Evolutionary conservation across 2,113 vertebrate genomes (phyloP), one percentile per base, ranked within the genome.

Genomic region (Helogale parvula): DNA sequence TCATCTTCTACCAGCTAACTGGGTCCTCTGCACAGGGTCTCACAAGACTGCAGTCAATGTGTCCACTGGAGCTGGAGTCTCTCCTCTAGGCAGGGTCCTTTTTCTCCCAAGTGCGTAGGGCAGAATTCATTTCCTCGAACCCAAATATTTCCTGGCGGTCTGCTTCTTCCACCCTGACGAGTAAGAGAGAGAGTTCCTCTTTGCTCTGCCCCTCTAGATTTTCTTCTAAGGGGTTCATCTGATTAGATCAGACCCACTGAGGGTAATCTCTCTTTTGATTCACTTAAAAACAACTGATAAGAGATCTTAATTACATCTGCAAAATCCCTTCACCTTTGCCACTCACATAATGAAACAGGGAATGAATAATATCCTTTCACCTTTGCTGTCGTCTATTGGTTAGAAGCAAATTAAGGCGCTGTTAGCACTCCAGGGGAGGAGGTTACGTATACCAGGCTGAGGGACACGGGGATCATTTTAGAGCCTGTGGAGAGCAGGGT

Each of bases 231-330:
- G 2, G 33, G 74, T 17, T 80, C 89, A 45, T 90, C 93, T 90
- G 80, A 94, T 92, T 66, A 96, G 52, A 31, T 52, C 87, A 84
- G 76, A 84, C 63, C 63, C 83, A 80, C 54, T 35, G 66, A 52
- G 11, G 33, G 50, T 79, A 69, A 83, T 68, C 27, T 89, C n/a
- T 27, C 80, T 89, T 88, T 69, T 25, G 35, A 90, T 86, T 69
- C 85, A 82, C 27, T 85, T 88, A 84, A 87, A 92, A 79, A 27
- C 60, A 86, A 60, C 69, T 66, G 86, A 74, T 84, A 76, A 84
- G 93, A 88, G 47, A 93, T 87, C 69, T 87, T 93, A 63, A 88
- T 95, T 63, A 74, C 25, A 80, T 77, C 87, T 71, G 72, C 27
- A 87, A 77, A 90, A 82, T 41, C 57, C 47, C 2, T 86, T 94